Conservation (phyloP, 2,797 vertebrate species). For the Ptychobarbus kaznakovi region DNA sequence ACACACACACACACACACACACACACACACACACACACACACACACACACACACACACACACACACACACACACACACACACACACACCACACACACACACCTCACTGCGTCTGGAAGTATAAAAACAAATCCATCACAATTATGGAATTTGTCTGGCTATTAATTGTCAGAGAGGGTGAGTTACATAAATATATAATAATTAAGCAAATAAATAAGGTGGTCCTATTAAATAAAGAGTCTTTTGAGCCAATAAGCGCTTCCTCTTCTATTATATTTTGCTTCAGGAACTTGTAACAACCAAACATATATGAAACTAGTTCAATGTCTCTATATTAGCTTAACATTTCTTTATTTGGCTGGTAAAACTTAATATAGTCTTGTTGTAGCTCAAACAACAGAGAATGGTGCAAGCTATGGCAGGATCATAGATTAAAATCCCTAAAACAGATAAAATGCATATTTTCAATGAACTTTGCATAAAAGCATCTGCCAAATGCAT, state of each 20-base stretch:
- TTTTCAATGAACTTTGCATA: neutral
- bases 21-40: slow-evolving; percentile 33
- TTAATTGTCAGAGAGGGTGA: neutral
- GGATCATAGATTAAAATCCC: neutral
- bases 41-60: neutral
- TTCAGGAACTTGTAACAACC: neutral
- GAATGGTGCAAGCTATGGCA: neutral
- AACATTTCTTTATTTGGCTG: neutral
- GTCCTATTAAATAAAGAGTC: neutral
- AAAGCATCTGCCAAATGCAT: neutral
- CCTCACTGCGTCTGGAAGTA: neutral
- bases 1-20: slow-evolving; percentile 2
- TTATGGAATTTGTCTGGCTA: neutral
- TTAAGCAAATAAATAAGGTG: neutral
- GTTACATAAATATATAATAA: neutral
- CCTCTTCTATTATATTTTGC: neutral
- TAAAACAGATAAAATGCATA: neutral
- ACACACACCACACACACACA: slow-evolving; percentile 13
- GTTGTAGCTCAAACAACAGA: neutral
- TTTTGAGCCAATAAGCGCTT: neutral
- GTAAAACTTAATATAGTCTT: neutral
- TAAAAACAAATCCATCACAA: neutral
- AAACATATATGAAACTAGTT: neutral
- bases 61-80: neutral
- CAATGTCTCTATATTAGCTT: neutral